These are phyloP conservation scores for Mamestra brassicae DNA, from an alignment of 2,888 invertebrate species.

Conservation along the genomic window DNA sequence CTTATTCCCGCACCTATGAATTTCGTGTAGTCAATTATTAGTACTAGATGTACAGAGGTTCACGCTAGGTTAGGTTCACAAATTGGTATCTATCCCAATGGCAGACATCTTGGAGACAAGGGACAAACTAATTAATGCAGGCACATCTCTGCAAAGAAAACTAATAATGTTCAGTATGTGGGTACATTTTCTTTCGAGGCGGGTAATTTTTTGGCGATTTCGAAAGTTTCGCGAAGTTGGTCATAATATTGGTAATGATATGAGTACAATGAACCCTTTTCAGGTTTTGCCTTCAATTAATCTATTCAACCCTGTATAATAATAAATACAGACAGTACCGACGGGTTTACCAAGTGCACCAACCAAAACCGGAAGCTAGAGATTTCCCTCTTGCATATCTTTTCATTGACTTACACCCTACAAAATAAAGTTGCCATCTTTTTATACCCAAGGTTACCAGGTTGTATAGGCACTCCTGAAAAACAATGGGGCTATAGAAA, in stretches of 20 bases:
- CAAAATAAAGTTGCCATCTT: conserved; percentile 57
- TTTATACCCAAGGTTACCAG: conserved; percentile 70
- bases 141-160: too few species aligned
- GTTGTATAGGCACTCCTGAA: conserved; percentile 74
- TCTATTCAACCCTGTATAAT: too few species aligned
- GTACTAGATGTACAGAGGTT: background rate
- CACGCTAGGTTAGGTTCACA: background rate
- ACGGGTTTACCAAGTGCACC: background rate
- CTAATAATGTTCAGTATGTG: too few species aligned
- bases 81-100: background rate
- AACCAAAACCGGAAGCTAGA: background rate
- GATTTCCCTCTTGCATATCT: background rate
- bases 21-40: background rate
- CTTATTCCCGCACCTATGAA: background rate
- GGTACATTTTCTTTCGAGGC: too few species aligned
- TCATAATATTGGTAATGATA: too few species aligned
- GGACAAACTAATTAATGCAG: too few species aligned
- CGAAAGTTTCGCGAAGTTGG: too few species aligned
- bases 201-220: too few species aligned
- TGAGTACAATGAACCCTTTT: too few species aligned
- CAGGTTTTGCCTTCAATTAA: too few species aligned
- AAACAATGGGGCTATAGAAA: conserved; percentile 79
- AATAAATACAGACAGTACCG: too few species aligned
- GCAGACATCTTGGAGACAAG: too few species aligned
- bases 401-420: conserved; percentile 12